These are phyloP conservation scores for Xestia c-nigrum DNA, from an alignment of 2,888 invertebrate genomes.

Conservation along the genomic window DNA sequence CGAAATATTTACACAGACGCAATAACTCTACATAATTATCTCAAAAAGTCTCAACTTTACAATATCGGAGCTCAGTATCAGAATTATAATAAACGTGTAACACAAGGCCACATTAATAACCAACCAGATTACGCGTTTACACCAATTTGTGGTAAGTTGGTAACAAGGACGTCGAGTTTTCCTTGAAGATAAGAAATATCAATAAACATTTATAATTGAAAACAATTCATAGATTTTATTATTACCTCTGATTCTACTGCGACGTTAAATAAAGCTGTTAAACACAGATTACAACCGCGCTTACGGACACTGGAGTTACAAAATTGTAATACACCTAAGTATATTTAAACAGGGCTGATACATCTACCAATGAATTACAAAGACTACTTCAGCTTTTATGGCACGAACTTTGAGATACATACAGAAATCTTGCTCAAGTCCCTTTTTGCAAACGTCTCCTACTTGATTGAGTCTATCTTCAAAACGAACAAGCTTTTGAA, in stretches of 20 bases:
- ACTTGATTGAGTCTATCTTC: background rate
- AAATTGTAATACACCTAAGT: background rate
- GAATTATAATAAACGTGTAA: constrained; percentile 27
- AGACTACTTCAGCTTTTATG: background rate
- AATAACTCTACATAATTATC: background rate
- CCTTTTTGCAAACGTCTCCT: background rate
- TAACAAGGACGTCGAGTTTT: constrained; percentile 29
- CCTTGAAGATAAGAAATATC: constrained; percentile 43
- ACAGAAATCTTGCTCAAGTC: background rate
- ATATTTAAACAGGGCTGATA: background rate
- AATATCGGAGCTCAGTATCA: background rate
- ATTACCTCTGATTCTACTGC: constrained; percentile 35
- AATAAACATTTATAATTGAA: constrained; percentile 25
- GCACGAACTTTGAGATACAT: background rate
- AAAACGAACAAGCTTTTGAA: background rate
- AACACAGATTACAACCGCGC: constrained; percentile 12
- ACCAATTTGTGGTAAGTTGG: constrained; percentile 36
- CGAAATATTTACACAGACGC: background rate
- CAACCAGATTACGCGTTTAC: constrained; percentile 36
- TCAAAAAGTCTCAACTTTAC: constrained; percentile 2
- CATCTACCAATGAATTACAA: background rate
- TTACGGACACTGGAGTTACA: background rate
- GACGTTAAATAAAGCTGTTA: background rate
- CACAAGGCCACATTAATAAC: constrained; percentile 30
- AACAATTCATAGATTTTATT: constrained; percentile 32